phyloP scores from a whole-genome alignment of 2,797 vertebrate genomes.

The Petrocephalus sullivani region DNA sequence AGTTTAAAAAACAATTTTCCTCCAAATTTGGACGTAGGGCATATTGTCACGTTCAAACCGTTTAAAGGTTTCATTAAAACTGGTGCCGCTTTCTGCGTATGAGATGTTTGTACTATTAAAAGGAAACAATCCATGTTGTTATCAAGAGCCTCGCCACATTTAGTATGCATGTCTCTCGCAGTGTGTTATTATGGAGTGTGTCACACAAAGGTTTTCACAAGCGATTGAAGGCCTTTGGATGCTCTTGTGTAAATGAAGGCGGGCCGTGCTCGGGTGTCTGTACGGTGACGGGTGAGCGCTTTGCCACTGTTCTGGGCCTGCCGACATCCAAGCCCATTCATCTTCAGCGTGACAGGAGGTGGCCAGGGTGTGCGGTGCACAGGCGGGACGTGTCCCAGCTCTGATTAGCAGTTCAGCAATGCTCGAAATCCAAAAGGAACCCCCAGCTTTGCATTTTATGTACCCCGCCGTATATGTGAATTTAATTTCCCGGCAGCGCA shows the following conservation, averaged over 20 bases:
- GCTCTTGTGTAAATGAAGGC: too few species aligned
- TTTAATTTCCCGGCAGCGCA: background rate
- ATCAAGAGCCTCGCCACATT: background rate
- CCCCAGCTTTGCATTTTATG: too few species aligned
- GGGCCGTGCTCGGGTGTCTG: background rate
- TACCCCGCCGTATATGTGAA: too few species aligned
- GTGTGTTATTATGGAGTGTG: background rate
- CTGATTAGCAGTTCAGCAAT: background rate
- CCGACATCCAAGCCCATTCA: background rate
- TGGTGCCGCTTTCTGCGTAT: background rate
- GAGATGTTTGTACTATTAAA: background rate
- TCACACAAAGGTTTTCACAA: background rate
- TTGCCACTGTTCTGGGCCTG: background rate
- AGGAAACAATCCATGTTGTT: background rate
- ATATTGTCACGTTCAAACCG: background rate
- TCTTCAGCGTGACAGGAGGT: background rate
- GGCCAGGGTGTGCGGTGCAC: background rate
- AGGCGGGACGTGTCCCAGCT: background rate
- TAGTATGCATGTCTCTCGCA: background rate
- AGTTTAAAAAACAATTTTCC: constrained; percentile 4
- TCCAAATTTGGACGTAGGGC: background rate
- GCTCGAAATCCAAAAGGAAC: background rate
- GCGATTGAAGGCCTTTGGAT: background rate
- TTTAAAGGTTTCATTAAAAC: background rate
- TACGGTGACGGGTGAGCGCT: background rate